Evolutionary conservation across 1,140 invertebrate genomes (phyloP).

Genomic region (Manduca sexta): DNA sequence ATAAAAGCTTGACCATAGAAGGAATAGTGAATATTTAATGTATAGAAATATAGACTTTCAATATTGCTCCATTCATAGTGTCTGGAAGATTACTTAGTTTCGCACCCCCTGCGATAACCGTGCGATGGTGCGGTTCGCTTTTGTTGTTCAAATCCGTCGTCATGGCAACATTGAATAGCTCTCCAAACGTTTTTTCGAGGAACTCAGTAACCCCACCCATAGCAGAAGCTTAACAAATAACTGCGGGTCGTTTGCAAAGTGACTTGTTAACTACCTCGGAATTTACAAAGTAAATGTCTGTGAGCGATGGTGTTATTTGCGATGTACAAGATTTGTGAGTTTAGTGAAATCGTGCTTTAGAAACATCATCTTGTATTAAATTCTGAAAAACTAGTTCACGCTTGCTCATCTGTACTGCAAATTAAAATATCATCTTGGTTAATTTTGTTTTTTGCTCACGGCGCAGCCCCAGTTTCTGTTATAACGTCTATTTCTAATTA

Average conservation of each 20-base stretch:
- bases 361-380: background rate
- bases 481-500: too few species aligned
- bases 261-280: too few species aligned
- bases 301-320: background rate
- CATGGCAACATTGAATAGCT: slow-evolving; percentile 63
- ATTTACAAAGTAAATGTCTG: background rate
- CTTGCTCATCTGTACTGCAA: background rate
- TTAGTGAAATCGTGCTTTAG: slow-evolving; percentile 9
- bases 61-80: too few species aligned
- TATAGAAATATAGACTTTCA: too few species aligned
- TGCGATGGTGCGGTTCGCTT: slow-evolving; percentile 6
- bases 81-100: too few species aligned
- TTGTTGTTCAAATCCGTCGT: slow-evolving; percentile 51
- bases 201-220: background rate
- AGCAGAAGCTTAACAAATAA: background rate
- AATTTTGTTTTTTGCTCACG: background rate
- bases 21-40: too few species aligned
- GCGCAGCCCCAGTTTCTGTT: too few species aligned
- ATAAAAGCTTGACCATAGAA: too few species aligned
- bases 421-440: background rate
- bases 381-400: slow-evolving; percentile 3
- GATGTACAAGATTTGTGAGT: slow-evolving; percentile 7
- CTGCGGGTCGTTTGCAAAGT: too few species aligned
- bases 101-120: background rate
- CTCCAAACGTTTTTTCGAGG: slow-evolving; percentile 8